Base-by-base conservation (phyloP, 2,888 invertebrate species). In the Ophion ellenae region DNA sequence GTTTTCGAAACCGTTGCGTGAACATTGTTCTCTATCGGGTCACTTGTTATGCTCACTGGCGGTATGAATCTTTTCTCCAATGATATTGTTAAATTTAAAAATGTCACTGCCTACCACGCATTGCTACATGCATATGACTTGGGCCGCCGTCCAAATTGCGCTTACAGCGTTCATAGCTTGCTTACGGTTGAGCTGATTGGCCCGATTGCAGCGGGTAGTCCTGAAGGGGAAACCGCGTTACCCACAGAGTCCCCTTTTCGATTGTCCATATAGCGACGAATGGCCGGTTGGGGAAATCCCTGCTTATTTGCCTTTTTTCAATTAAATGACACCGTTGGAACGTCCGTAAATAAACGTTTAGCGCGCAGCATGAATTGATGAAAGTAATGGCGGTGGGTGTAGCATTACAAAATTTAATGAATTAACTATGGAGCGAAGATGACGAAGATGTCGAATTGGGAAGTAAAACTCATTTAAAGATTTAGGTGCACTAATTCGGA, bases 1-100 rank as follows among this genome's bases (percentile, higher is more conserved):
- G n/a, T 14, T 28, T 57, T 4, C 70, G 86, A 17, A 87, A 45
- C 75, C 81, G 82, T 74, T 78, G 71, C 14, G 75, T 4, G 45
- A 86, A 83, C 88, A 87, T 87, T 82, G 32, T 84, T 74, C 0
- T 10, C 11, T 7, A 24, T 28, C 57, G 4, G 24, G 9, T 64
- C 6, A 57, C 47, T 53, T 20, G 53, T 47, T 36, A 40, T n/a
- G 24, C 14, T n/a, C n/a, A 28, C 4, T 61, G n/a, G 7, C 11
- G 45, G 59, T 17, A 24, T 0, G 14, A 69, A 20, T 24, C 20
- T 71, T 53, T 17, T 32, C 9, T 28, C 5, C 3, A 71, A 28
- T 53, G 61, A n/a, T 61, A n/a, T 59, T 24, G 7, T 63, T 14
- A 79, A 45, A n/a, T 6, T 24, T 11, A 20, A 63, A n/a, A 53